A percentile compares a stretch with the other conserved stretches of the same genome.
Conservation (phyloP, 2,797 vertebrate species). For the Cyprinella venusta region DNA sequence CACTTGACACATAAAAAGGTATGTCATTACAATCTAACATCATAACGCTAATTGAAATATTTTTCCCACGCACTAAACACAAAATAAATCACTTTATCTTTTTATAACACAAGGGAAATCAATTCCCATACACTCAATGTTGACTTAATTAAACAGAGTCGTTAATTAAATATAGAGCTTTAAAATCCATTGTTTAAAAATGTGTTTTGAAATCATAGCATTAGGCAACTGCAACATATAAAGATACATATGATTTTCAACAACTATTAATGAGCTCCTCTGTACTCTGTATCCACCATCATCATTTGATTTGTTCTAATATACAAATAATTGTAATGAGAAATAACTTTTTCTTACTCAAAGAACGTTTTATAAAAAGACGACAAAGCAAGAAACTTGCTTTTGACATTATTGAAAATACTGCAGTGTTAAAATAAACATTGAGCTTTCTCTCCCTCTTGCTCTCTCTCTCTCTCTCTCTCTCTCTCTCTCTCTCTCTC, state of each 20-base stretch:
- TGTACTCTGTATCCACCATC: background rate
- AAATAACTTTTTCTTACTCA: background rate
- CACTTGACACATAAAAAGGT: background rate
- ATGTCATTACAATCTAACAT: slow-evolving; percentile 25
- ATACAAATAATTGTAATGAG: background rate
- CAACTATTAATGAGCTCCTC: background rate
- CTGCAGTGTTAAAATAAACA: background rate
- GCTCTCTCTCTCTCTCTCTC: too few relatives aligned
- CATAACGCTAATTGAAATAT: slow-evolving; percentile 1
- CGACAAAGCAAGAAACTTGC: background rate
- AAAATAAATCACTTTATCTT: slow-evolving; percentile 40
- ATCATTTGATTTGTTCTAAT: background rate
- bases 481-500: too few relatives aligned
- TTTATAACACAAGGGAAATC: slow-evolving; percentile 54
- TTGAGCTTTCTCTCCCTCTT: background rate
- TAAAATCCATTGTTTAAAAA: slow-evolving; percentile 68
- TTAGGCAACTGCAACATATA: slow-evolving; percentile 58
- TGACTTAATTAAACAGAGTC: slow-evolving; percentile 71
- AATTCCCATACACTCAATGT: slow-evolving; percentile 53
- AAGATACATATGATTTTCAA: background rate
- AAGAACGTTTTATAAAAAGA: background rate
- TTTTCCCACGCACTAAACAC: slow-evolving; percentile 10
- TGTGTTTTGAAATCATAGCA: slow-evolving; percentile 69
- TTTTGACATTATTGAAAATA: slow-evolving; percentile 1
- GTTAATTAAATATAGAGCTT: slow-evolving; percentile 69